phyloP scores from a whole-genome alignment of 2,113 vertebrate species.

The Chlorocebus sabaeus region DNA sequence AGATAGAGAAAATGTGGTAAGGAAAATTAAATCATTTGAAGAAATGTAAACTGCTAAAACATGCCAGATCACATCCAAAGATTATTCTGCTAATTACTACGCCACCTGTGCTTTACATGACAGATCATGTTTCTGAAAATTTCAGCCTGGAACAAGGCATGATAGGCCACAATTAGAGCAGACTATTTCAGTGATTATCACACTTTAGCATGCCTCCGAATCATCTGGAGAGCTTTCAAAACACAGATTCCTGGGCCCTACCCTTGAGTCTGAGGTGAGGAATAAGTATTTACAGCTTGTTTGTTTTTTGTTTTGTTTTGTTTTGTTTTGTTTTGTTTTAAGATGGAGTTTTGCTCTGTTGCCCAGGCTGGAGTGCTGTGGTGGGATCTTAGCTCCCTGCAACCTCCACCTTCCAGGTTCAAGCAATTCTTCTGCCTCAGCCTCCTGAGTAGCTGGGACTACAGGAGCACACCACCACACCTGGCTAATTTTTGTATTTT shows the following conservation, averaged over 20 bases:
- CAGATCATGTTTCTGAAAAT: not conserved
- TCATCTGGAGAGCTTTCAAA: not conserved
- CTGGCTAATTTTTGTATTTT: too few species aligned
- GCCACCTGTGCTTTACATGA: not conserved
- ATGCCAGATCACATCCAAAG: not conserved
- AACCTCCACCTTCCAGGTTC: too few species aligned
- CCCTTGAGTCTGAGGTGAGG: not conserved
- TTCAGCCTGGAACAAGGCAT: not conserved
- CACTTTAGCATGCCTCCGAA: not conserved
- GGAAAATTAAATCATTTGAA: not conserved
- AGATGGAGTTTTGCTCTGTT: too few species aligned
- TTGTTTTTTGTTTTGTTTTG: too few species aligned
- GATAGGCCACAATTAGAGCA: not conserved
- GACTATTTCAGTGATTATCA: not conserved
- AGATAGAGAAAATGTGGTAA: not conserved
- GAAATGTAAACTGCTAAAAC: not conserved
- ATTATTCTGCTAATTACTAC: not conserved
- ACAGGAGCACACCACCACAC: too few species aligned
- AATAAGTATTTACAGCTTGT: not conserved
- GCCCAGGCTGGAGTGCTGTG: too few species aligned
- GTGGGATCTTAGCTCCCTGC: fast-evolving
- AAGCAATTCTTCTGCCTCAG: too few species aligned
- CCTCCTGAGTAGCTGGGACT: too few species aligned
- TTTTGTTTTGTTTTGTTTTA: too few species aligned
- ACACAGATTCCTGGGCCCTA: not conserved